A percentile compares a stretch with the other conserved stretches of the same genome.
These are phyloP conservation scores for Neostethus bicornis DNA, from an alignment of 2,797 vertebrate species.

Conservation along the genomic window DNA sequence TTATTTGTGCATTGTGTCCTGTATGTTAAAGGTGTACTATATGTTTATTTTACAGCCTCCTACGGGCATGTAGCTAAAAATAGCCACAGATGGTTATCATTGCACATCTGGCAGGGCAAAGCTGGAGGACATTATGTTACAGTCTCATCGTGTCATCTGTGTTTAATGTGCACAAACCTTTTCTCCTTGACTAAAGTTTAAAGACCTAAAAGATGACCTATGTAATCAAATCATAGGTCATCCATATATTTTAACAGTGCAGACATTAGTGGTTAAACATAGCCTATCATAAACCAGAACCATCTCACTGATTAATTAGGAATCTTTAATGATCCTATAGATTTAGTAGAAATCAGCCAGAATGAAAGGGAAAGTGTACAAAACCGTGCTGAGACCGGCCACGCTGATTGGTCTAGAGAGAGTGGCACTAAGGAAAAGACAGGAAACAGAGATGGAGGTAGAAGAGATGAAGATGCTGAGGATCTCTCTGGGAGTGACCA, in stretches of 20 bases:
- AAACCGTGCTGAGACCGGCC: no score
- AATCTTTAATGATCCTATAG: no score
- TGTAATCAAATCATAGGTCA: not conserved
- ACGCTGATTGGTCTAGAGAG: no score
- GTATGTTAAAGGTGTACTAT: not conserved
- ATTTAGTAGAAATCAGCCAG: no score
- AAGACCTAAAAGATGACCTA: not conserved
- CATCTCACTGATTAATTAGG: no score
- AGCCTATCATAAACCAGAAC: no score
- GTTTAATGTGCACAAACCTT: not conserved
- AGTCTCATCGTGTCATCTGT: slow-evolving; percentile 8
- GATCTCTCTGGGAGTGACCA: no score
- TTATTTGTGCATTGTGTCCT: not conserved
- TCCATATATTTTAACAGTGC: not conserved
- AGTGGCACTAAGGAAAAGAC: no score
- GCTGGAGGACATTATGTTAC: slow-evolving; percentile 8
- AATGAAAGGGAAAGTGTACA: no score
- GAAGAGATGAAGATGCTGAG: no score
- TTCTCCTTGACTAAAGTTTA: not conserved
- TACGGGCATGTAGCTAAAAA: slow-evolving; percentile 9
- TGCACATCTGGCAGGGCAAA: slow-evolving; percentile 11
- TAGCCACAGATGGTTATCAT: slow-evolving; percentile 18
- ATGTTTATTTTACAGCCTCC: slow-evolving; percentile 10
- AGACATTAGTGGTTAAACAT: not conserved
- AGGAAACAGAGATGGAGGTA: no score